A percentile compares a stretch with the other conserved stretches of the same genome.
phyloP scores from a whole-genome alignment of 2,113 vertebrate genomes.

The Callithrix jacchus region DNA sequence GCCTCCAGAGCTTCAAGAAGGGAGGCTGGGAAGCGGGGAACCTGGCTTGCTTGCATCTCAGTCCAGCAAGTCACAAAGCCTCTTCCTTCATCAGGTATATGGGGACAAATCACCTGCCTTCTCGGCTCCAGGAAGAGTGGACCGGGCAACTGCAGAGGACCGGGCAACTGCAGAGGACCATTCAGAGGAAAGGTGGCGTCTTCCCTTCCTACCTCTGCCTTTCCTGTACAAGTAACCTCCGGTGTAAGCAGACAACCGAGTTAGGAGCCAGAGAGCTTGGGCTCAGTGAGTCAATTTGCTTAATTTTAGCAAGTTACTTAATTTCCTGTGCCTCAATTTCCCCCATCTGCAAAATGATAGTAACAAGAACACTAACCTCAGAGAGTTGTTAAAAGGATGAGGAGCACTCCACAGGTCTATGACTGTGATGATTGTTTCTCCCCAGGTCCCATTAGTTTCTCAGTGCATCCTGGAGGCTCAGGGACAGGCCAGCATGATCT shows the following conservation, averaged over 20 bases:
- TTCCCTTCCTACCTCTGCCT: neutral
- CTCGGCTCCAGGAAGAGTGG: neutral
- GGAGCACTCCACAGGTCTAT: neutral
- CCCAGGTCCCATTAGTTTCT: neutral
- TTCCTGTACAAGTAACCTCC: neutral
- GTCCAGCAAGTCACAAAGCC: neutral
- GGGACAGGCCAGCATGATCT: neutral
- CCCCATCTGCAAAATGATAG: neutral
- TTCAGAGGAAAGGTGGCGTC: rapidly evolving
- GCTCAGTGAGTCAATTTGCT: neutral
- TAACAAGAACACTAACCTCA: neutral
- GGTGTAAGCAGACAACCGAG: neutral
- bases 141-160: too few relatives aligned
- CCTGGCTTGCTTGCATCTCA: neutral
- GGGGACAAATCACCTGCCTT: neutral
- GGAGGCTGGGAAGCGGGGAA: rapidly evolving
- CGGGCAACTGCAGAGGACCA: neutral
- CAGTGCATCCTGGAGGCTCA: neutral
- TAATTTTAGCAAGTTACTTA: neutral
- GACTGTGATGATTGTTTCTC: neutral
- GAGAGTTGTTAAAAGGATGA: neutral
- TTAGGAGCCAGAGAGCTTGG: neutral
- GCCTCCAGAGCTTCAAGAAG: neutral
- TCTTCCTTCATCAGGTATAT: neutral
- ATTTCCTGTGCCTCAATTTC: neutral